Percentiles rank a stretch among this genome's conserved stretches.
Evolutionary conservation across 2,888 invertebrate species (phyloP).

Genomic region (Thymelicus lineola): DNA sequence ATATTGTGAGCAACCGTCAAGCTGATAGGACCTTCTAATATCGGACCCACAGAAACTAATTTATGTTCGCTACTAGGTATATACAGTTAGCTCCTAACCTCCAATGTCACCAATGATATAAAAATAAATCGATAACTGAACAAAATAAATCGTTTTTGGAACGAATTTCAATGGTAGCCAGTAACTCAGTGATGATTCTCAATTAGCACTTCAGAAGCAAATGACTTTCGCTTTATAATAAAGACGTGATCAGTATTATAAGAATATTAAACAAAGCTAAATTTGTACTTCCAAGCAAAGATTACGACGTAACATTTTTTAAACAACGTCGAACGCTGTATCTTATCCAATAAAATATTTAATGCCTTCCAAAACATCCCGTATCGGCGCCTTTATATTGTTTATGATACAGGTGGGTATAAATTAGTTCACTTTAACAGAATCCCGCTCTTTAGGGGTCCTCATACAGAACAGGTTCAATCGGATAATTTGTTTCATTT

Average conservation of each 20-base stretch:
- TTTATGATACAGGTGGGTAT: constrained; percentile 79
- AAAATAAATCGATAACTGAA: neutral
- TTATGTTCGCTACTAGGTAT: constrained; percentile 55
- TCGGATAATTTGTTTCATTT: constrained; percentile 79
- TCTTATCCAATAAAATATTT: constrained; percentile 62
- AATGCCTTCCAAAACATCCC: constrained; percentile 61
- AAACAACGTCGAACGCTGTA: constrained; percentile 48
- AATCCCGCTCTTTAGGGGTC: constrained; percentile 80
- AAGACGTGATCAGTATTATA: constrained; percentile 31
- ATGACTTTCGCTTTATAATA: constrained; percentile 23
- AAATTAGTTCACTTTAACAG: constrained; percentile 82
- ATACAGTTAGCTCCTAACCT: constrained; percentile 49
- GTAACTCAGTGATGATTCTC: constrained; percentile 5
- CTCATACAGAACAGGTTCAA: constrained; percentile 74
- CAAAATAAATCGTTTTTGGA: neutral
- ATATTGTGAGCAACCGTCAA: constrained; percentile 67
- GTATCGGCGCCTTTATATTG: constrained; percentile 66
- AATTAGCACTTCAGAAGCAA: constrained; percentile 13
- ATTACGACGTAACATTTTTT: constrained; percentile 65
- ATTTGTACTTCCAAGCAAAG: constrained; percentile 59
- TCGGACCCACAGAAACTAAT: constrained; percentile 72
- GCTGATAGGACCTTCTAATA: constrained; percentile 75
- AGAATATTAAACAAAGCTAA: constrained; percentile 56
- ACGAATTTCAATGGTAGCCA: too few species aligned
- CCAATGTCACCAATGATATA: constrained; percentile 4